Evolutionary conservation across 2,797 vertebrate genomes (phyloP).

Genomic region (Clarias pachynema): DNA sequence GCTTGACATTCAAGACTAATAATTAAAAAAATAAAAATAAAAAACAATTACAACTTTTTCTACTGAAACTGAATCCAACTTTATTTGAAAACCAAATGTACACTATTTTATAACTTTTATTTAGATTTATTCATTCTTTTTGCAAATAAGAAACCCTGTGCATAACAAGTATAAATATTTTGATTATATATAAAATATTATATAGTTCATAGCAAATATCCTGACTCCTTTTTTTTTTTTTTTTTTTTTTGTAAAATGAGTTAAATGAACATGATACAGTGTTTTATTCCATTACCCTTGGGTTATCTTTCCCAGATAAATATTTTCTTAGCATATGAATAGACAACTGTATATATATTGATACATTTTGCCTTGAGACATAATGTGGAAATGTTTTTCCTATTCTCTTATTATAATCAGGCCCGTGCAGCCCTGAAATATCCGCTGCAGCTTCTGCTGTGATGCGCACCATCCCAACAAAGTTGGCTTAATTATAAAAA

Average conservation of each 20-base stretch:
- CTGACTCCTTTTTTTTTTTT: background rate
- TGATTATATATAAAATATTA: background rate
- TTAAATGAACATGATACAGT: background rate
- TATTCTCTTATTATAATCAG: slow-evolving; percentile 1
- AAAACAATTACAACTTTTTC: background rate
- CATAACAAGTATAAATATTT: background rate
- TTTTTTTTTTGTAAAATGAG: background rate
- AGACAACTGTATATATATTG: background rate
- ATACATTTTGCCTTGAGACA: background rate
- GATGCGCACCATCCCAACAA: slow-evolving; percentile 44
- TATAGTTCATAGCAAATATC: background rate
- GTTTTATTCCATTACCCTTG: background rate
- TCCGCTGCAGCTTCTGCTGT: slow-evolving; percentile 15
- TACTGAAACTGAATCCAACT: background rate
- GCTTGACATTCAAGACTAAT: background rate
- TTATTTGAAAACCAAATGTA: background rate
- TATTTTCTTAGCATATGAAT: background rate
- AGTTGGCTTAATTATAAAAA: slow-evolving; percentile 53
- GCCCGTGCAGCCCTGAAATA: slow-evolving; percentile 1
- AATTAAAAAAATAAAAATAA: too few species aligned
- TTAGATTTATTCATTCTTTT: background rate
- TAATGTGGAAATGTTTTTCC: background rate
- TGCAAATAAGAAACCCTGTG: background rate
- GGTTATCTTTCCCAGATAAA: background rate
- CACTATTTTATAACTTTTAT: background rate